Base-by-base conservation (phyloP, 2,113 vertebrate genomes). In the Chloroceryle aenea region DNA sequence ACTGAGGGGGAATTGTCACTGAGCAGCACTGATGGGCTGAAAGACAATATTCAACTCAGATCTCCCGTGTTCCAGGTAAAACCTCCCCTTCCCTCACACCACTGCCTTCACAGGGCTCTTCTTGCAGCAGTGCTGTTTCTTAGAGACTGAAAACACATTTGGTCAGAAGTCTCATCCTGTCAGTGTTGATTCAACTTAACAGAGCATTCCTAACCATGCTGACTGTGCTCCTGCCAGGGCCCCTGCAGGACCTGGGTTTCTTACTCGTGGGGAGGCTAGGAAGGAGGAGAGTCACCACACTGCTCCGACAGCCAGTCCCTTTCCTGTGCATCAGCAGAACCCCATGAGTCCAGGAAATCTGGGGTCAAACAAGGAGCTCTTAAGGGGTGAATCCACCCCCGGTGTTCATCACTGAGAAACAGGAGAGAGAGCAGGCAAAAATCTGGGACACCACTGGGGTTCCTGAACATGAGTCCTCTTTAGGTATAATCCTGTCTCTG, bases 81-180 rank as follows among this genome's bases (percentile, higher is more conserved):
- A 14, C 27, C 50, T 92, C 36, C n/a, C 14, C 45, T 86, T 66
- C 32, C 50, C 29, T 19, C 36, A 53, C 87, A 93, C 62, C 22
- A 21, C 26, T 67, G 56, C 59, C 40, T 83, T 85, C 58, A 12
- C 38, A 20, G 55, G 66, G 67, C 67, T 85, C 67, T 53, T 86
- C 42, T 3, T 63, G 40, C 76, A 69, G 76, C 3, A 1, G 20
- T 19, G 42, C 13, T 32, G 12, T 45, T 92, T 50, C 20, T 85
- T 73, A 50, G 38, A 56, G 66, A 75, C 72, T 56, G 52, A 82
- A 78, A 85, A 93, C 36, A 42, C 55, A 29, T 86, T 94, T 76
- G 81, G 68, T 77, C 75, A 95, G 85, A 80, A 22, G 34, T 66
- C 67, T 93, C 4, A 90, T 86, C 88, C 55, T 83, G 55, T 92